Base-by-base conservation (phyloP, 2,113 vertebrate species). In the Sardina pilchardus region DNA sequence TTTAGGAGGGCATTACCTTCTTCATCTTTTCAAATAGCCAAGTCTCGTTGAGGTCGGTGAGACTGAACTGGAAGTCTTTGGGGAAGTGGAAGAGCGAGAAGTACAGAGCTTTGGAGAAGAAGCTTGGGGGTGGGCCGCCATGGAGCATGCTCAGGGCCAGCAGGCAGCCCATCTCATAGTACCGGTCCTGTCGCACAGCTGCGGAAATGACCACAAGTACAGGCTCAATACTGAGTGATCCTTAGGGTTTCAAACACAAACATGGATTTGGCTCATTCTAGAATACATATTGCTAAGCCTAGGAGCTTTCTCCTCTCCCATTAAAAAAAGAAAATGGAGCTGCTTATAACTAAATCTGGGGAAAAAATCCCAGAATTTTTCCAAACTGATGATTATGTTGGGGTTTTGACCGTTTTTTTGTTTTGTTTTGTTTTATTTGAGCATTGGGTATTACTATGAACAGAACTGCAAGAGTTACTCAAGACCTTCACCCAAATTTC, bases 81-180 rank as follows among this genome's bases (percentile, higher is more conserved):
- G 94, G 94, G 83, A 87, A 90, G 92, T 94, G 94, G 85, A 96
- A 95, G 6, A 96, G 90, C 87, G 96, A 97, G 86, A 94, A 89
- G 86, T 96, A 99, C 26, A 99, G 94, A 0, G 95, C 96, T 71
- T 87, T 93, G 84, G 97, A 99, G 92, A 99, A 97, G 92, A 98
- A 99, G 75, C 92, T 83, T 56, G 96, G 91, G 30, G 95, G 90
- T n/a, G 96, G 96, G 43, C 96, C 96, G 45, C 97, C 97, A 0
- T 99, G 96, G 85, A 97, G 95, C 81, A 96, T 94, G 30, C 93
- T 95, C 34, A 96, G 91, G 39, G 97, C 96, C 86, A 98, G 94
- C 86, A 98, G 97, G 84, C 95, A 96, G 59, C 93, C 94, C 0
- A 94, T 88, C 39, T 98, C 95, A 6, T 91, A 95, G 91, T 96